Conservation (phyloP, 2,113 vertebrate genomes). For the Tenebrosternarchus preto region DNA sequence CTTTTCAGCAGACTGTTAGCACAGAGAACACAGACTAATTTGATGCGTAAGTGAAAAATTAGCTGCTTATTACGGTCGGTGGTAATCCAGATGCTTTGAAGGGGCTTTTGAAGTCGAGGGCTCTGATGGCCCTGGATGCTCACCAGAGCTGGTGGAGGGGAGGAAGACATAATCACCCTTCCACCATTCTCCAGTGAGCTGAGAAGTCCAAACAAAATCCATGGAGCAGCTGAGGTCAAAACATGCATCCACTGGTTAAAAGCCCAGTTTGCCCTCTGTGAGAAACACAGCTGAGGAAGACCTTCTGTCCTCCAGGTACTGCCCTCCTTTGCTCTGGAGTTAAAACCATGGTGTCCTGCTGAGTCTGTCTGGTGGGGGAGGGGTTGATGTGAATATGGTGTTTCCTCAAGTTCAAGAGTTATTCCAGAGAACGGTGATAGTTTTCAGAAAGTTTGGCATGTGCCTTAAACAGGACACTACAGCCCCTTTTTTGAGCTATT, state of each 20-base stretch:
- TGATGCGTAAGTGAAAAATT: slow-evolving; percentile 24
- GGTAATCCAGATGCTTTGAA: slow-evolving; percentile 18
- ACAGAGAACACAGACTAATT: slow-evolving; percentile 10
- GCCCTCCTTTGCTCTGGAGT: not conserved
- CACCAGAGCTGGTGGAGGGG: slow-evolving; percentile 2
- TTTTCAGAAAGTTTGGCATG: not conserved
- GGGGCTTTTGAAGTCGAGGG: slow-evolving; percentile 16
- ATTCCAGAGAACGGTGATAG: not conserved
- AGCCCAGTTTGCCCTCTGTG: not conserved
- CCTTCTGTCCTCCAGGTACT: not conserved
- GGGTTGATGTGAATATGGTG: not conserved
- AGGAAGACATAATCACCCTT: not conserved
- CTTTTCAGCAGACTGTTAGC: slow-evolving; percentile 12
- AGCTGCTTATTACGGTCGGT: slow-evolving; percentile 15
- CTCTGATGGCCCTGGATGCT: slow-evolving; percentile 26
- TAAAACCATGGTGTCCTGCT: not conserved
- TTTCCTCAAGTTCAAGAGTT: not conserved
- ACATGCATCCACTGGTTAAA: not conserved
- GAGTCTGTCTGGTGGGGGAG: too few relatives aligned
- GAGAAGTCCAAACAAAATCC: not conserved
- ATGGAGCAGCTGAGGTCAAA: not conserved
- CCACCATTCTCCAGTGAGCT: not conserved
- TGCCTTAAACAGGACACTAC: too few relatives aligned
- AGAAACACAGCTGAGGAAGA: not conserved
- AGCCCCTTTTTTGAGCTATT: too few relatives aligned